These are phyloP conservation scores for Reinhardtius hippoglossoides DNA, from an alignment of 2,113 vertebrate species.

Conservation along the genomic window DNA sequence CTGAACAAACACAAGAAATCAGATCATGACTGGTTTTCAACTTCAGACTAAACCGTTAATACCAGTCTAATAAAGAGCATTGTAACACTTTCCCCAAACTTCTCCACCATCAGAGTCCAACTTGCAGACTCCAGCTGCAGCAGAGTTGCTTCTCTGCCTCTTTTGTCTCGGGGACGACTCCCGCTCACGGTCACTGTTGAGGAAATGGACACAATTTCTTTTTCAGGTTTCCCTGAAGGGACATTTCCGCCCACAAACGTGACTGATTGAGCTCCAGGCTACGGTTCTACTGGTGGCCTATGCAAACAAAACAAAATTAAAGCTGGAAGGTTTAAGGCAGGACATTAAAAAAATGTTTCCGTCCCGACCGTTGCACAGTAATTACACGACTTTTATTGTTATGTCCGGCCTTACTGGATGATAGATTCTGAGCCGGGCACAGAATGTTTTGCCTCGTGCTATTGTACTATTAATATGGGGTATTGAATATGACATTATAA, in stretches of 20 bases:
- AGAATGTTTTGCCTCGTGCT: constrained; percentile 43
- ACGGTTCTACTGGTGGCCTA: neutral
- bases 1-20: no score
- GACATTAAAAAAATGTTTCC: constrained; percentile 22
- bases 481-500: constrained; percentile 72
- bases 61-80: neutral
- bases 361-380: constrained; percentile 33
- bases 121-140: neutral
- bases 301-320: constrained; percentile 3
- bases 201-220: constrained; percentile 18
- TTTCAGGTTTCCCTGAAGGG: constrained; percentile 30
- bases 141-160: constrained; percentile 7
- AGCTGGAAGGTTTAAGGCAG: constrained; percentile 2
- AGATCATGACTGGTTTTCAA: neutral
- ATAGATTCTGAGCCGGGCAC: constrained; percentile 1
- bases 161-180: neutral
- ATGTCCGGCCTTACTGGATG: neutral
- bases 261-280: constrained; percentile 29
- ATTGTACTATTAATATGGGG: constrained; percentile 50
- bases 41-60: neutral
- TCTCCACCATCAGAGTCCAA: neutral
- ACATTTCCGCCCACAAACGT: constrained; percentile 34
- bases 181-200: constrained; percentile 15
- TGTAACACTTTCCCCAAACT: neutral
- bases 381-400: constrained; percentile 40